phyloP scores from a whole-genome alignment of 2,888 invertebrate species.

The Tanypteryx hageni region DNA sequence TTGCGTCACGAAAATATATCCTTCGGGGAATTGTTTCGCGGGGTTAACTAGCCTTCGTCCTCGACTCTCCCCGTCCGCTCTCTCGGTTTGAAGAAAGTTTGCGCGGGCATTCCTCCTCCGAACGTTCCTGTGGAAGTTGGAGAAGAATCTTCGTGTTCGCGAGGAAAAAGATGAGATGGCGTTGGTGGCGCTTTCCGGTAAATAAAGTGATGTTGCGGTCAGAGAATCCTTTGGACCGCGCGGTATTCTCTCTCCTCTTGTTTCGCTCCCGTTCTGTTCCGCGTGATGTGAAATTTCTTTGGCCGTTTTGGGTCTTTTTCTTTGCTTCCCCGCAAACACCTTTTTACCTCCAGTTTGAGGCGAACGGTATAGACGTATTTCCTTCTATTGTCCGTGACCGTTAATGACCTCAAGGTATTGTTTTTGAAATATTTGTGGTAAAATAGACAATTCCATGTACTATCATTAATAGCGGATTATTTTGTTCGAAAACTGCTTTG shows the following conservation, averaged over 20 bases:
- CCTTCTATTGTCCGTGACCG: no score
- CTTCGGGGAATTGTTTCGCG: neutral
- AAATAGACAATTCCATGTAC: no score
- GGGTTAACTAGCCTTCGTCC: neutral
- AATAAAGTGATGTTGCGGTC: conserved; percentile 16
- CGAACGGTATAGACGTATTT: neutral
- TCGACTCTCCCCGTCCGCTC: neutral
- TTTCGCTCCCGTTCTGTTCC: neutral
- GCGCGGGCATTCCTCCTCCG: neutral
- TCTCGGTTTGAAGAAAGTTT: no score
- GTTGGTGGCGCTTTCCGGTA: conserved; percentile 10
- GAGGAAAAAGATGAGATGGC: conserved; percentile 13
- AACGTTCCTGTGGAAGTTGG: neutral
- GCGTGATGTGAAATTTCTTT: conserved; percentile 17
- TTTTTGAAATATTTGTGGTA: no score
- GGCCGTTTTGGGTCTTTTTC: neutral
- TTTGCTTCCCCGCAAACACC: neutral
- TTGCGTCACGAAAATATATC: neutral
- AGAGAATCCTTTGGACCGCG: conserved; percentile 8
- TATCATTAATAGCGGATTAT: no score
- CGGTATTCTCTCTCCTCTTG: neutral
- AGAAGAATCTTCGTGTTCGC: neutral
- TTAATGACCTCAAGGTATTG: no score
- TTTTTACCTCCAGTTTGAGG: neutral
- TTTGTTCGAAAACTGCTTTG: no score